Evolutionary conservation across 2,888 invertebrate genomes (phyloP), one percentile per base, ranked within the genome.

Genomic region (Polyploca ridens): DNA sequence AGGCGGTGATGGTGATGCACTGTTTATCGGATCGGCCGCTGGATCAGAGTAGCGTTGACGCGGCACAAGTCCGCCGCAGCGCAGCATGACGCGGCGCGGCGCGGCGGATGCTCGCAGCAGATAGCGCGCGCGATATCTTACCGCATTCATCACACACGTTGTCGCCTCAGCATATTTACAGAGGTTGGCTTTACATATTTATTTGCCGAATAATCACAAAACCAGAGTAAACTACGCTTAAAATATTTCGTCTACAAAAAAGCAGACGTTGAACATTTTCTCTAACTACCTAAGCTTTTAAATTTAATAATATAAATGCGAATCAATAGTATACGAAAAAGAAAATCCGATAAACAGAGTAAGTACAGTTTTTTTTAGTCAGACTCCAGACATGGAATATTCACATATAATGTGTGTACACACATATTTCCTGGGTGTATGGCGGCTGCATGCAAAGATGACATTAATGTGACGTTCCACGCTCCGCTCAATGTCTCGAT

Each of bases 401-500:
- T 38, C 38, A 38, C 6, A 16, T 49, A 16, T 4, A 3, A 11
- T 16, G 49, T 49, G n/a, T n/a, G n/a, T 49, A 19, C 10, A 54
- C n/a, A 46, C n/a, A n/a, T n/a, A 46, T 10, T n/a, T 54, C 10
- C 54, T 14, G n/a, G 6, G 54, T 54, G 54, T 10, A 54, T 19
- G 54, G 16, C 19, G 54, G 54, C 4, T 19, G 54, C 10, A 54
- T 19, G 54, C 54, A 54, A 54, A 54, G 19, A 19, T 54, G 54
- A 19, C 54, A 19, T n/a, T 14, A n/a, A 46, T 46, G 46, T n/a
- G 46, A 46, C 46, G 46, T 46, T n/a, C 5, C 46, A 46, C 46
- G n/a, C n/a, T n/a, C n/a, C n/a, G 46, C n/a, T 46, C n/a, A 46
- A 46, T 46, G 46, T n/a, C n/a, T n/a, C 54, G 54, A 54, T 54